These are phyloP conservation scores for Sinohyriopsis cumingii DNA, from an alignment of 2,888 invertebrate genomes.

Conservation along the genomic window DNA sequence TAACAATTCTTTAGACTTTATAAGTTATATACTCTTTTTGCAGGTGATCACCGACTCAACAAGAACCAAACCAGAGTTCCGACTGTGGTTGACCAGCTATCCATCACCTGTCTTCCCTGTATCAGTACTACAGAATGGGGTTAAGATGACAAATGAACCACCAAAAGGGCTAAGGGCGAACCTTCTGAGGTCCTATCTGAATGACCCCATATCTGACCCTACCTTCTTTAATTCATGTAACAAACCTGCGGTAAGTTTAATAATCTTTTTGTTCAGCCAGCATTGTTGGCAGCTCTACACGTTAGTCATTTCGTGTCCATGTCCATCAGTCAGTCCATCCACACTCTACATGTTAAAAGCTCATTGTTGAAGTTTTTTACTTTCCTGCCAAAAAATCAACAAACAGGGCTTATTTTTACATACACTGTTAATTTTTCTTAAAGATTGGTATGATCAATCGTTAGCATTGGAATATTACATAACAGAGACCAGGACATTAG, in stretches of 20 bases:
- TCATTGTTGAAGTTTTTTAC: too few relatives aligned
- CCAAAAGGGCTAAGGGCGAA: conserved; percentile 72
- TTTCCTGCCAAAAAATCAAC: too few relatives aligned
- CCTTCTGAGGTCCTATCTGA: conserved; percentile 71
- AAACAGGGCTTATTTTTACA: too few relatives aligned
- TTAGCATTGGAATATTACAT: too few relatives aligned
- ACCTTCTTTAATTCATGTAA: conserved; percentile 81
- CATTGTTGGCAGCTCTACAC: too few relatives aligned
- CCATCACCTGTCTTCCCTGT: conserved; percentile 71
- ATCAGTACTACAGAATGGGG: conserved; percentile 71
- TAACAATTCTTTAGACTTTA: not conserved
- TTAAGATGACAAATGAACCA: conserved; percentile 72
- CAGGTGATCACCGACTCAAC: conserved; percentile 67
- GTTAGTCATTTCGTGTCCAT: too few relatives aligned
- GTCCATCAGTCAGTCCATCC: too few relatives aligned
- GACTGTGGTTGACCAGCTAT: conserved; percentile 72
- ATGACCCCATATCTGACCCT: conserved; percentile 74
- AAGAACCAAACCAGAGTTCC: conserved; percentile 63
- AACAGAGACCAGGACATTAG: too few relatives aligned
- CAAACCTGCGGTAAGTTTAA: conserved; percentile 71
- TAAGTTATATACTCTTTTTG: conserved; percentile 1
- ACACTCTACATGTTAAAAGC: too few relatives aligned
- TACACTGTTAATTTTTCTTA: too few relatives aligned
- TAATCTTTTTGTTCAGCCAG: not conserved
- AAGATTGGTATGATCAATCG: too few relatives aligned